These are phyloP conservation scores for Cerastis leucographa DNA, from an alignment of 2,888 invertebrate genomes.

Conservation along the genomic window DNA sequence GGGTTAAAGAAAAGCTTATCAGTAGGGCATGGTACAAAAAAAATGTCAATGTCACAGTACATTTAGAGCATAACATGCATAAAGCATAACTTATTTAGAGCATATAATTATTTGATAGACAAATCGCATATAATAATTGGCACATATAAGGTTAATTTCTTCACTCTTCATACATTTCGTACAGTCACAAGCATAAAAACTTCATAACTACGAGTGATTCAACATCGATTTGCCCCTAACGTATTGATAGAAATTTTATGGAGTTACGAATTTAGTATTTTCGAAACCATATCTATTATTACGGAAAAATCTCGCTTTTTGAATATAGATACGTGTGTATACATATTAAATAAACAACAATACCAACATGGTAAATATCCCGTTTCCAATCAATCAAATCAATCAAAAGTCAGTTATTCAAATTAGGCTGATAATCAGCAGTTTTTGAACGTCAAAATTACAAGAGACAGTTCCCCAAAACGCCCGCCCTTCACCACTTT, in stretches of 20 bases:
- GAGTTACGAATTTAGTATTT: not conserved
- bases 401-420: too few species aligned
- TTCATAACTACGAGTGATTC: too few species aligned
- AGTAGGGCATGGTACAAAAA: not conserved
- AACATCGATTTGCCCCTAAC: too few species aligned
- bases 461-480: too few species aligned
- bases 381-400: too few species aligned
- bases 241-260: not conserved
- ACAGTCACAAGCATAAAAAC: not conserved
- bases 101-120: slow-evolving; percentile 12
- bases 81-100: slow-evolving; percentile 10
- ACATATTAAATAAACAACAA: too few species aligned
- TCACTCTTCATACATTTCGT: slow-evolving; percentile 7
- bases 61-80: slow-evolving; percentile 8
- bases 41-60: slow-evolving; percentile 2
- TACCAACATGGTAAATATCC: too few species aligned
- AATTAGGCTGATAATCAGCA: too few species aligned
- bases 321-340: too few species aligned
- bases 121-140: slow-evolving; percentile 3
- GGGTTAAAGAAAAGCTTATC: not conserved
- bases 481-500: too few species aligned
- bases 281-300: not conserved
- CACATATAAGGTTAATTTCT: slow-evolving; percentile 24
- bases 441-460: too few species aligned
- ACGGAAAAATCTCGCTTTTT: not conserved